Conservation (phyloP, 2,113 vertebrate genomes). For the Narcine bancroftii region DNA sequence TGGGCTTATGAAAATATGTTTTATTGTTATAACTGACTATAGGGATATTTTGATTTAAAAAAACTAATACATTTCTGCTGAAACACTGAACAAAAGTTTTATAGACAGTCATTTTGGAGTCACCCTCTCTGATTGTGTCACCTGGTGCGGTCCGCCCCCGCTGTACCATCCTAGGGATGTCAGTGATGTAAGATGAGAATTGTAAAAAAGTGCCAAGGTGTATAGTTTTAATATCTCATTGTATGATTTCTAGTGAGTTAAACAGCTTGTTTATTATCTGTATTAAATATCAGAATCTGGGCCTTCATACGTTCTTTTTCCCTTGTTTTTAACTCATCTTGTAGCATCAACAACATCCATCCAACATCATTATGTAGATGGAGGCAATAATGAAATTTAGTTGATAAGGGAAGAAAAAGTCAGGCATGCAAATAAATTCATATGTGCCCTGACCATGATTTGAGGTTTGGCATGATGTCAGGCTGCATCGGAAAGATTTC, state of each 20-base stretch:
- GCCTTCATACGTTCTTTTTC: neutral
- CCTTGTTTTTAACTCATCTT: neutral
- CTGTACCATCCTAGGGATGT: no score
- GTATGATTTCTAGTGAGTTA: neutral
- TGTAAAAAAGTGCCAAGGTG: neutral
- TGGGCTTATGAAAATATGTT: no score
- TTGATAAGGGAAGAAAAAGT: neutral
- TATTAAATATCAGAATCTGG: neutral
- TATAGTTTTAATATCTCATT: no score
- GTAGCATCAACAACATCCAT: neutral
- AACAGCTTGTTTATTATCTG: neutral
- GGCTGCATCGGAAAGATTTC: neutral
- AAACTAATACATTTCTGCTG: no score
- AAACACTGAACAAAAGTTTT: no score
- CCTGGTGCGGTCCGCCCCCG: no score
- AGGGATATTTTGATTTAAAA: no score
- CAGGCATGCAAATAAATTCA: neutral
- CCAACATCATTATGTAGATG: neutral
- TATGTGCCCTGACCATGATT: neutral
- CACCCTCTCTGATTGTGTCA: no score
- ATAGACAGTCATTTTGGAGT: no score
- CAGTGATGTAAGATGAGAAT: no score
- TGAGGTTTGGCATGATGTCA: constrained; percentile 22
- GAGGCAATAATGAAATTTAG: neutral
- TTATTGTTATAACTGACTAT: no score